Percentiles rank a stretch among this genome's conserved stretches.
Conservation (phyloP, 1,140 invertebrate species). For the Euura saliciscinereae region DNA sequence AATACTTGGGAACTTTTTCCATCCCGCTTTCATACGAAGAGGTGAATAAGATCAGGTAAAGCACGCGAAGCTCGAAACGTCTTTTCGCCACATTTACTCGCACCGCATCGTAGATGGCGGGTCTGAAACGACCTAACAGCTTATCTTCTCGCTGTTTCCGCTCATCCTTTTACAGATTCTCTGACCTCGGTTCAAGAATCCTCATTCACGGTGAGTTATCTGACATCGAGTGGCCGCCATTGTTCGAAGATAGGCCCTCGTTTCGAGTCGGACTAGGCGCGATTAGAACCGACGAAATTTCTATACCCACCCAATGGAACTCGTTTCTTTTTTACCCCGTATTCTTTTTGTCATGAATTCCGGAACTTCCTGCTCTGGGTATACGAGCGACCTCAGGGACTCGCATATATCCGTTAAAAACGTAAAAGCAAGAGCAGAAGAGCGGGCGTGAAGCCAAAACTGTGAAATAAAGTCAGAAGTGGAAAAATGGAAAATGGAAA, state of each 20-base stretch:
- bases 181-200: not conserved
- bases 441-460: not conserved
- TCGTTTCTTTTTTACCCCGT: not conserved
- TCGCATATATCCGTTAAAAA: not conserved
- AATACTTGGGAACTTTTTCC: no score
- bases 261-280: not conserved
- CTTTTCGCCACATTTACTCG: no score
- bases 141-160: not conserved
- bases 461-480: not conserved
- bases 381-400: no score
- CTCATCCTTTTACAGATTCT: not conserved
- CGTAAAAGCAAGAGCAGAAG: not conserved
- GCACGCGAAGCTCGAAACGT: no score
- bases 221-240: not conserved
- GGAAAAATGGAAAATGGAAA: not conserved
- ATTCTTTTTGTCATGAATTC: not conserved
- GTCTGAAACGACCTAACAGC: not conserved
- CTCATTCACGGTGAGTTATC: not conserved
- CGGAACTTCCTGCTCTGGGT: no score
- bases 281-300: not conserved
- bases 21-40: no score
- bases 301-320: not conserved
- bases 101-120: no score
- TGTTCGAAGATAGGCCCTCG: not conserved
- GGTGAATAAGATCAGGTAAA: no score